Conservation (phyloP, 2,113 vertebrate genomes). For the Ciconia stormi region DNA sequence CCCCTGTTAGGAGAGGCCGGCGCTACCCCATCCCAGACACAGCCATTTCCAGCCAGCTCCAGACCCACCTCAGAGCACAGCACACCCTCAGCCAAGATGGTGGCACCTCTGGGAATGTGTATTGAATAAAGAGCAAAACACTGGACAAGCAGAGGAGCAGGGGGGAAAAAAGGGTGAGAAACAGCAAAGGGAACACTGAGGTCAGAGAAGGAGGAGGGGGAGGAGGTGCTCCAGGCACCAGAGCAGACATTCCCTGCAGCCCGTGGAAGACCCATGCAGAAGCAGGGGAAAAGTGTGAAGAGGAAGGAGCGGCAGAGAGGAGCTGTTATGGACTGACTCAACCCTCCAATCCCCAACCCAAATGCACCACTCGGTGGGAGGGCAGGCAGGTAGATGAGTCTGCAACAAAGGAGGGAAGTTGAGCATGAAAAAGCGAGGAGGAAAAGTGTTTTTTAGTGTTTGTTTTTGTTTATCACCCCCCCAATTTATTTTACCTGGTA, state of each 20-base stretch:
- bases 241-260: not conserved
- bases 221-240: not conserved
- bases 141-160: not conserved
- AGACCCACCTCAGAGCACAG: fast-evolving
- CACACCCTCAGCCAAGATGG: not conserved
- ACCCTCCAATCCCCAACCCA: fast-evolving
- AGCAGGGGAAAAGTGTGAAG: not conserved
- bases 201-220: not conserved
- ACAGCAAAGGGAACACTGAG: not conserved
- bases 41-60: fast-evolving
- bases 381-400: not conserved
- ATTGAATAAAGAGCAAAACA: not conserved
- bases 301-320: not conserved
- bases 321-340: not conserved
- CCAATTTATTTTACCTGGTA: not conserved
- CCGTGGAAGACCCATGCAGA: not conserved
- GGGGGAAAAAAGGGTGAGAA: no score
- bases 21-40: not conserved
- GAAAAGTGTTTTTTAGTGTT: not conserved
- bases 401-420: not conserved
- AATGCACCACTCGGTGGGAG: not conserved
- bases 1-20: fast-evolving
- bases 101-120: not conserved
- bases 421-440: not conserved
- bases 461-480: not conserved